Evolutionary conservation across 2,113 vertebrate genomes (phyloP).

Genomic region (Galeopterus variegatus): DNA sequence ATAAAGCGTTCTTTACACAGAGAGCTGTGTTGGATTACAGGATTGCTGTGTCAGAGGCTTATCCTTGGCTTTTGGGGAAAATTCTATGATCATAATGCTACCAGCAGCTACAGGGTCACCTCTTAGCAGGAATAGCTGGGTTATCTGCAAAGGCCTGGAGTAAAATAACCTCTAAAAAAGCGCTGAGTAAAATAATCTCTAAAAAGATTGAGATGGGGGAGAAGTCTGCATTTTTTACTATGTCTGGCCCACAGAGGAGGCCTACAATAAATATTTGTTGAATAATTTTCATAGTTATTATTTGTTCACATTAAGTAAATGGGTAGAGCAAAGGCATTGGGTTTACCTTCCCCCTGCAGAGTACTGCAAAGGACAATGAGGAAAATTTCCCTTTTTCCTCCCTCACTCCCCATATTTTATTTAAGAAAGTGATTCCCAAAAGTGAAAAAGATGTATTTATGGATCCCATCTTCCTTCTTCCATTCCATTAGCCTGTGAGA

Average conservation of each 20-base stretch:
- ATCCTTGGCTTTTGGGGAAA: slow-evolving; percentile 69
- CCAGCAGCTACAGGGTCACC: slow-evolving; percentile 64
- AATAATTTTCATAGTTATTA: slow-evolving; percentile 47
- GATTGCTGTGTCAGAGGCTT: slow-evolving; percentile 73
- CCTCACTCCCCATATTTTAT: neutral
- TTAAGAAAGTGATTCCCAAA: neutral
- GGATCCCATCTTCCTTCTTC: neutral
- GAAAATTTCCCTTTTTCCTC: neutral
- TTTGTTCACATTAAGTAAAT: slow-evolving; percentile 60
- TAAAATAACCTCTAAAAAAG: slow-evolving; percentile 46
- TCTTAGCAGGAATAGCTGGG: slow-evolving; percentile 30
- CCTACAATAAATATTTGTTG: slow-evolving; percentile 17
- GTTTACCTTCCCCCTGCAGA: slow-evolving; percentile 25
- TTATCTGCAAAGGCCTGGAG: slow-evolving; percentile 15
- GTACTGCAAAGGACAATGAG: neutral
- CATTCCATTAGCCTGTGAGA: neutral
- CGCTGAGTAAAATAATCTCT: slow-evolving; percentile 32
- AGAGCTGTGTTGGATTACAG: slow-evolving; percentile 66
- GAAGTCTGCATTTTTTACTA: slow-evolving; percentile 40
- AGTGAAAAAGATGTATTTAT: slow-evolving; percentile 22
- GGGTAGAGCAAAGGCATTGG: neutral
- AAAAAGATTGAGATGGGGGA: neutral
- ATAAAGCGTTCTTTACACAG: slow-evolving; percentile 64
- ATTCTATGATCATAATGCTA: slow-evolving; percentile 57
- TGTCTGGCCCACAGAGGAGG: neutral